A percentile compares a stretch with the other conserved stretches of the same genome.
phyloP scores from a whole-genome alignment of 2,113 vertebrate genomes.

The Pseudolaguvia tuberculata region DNA sequence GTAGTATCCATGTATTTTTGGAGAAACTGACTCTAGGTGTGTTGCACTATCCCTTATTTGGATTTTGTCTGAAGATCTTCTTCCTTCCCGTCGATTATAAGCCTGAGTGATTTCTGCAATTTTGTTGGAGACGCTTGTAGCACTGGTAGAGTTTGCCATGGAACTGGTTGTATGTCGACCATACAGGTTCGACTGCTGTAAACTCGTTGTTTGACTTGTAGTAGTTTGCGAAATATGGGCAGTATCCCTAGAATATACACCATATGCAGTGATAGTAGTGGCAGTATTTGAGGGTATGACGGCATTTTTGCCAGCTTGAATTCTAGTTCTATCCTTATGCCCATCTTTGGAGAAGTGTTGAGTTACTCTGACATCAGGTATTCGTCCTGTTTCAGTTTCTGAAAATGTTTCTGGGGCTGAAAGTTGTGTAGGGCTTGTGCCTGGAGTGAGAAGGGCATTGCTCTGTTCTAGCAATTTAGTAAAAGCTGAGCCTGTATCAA shows the following conservation, averaged over 20 bases:
- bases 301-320: constrained; percentile 69
- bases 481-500: constrained; percentile 86
- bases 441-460: constrained; percentile 79
- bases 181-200: constrained; percentile 62
- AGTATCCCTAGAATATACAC: constrained; percentile 70
- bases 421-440: constrained; percentile 92
- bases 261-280: constrained; percentile 69
- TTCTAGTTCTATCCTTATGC: constrained; percentile 75
- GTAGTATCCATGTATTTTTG: constrained; percentile 79
- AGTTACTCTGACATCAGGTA: constrained; percentile 90
- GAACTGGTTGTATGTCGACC: constrained; percentile 58
- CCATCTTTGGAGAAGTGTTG: constrained; percentile 92
- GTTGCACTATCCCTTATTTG: constrained; percentile 66
- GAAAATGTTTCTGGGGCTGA: constrained; percentile 86
- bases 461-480: constrained; percentile 73
- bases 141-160: constrained; percentile 60
- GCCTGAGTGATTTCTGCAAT: constrained; percentile 74
- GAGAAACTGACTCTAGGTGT: constrained; percentile 63
- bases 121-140: constrained; percentile 71
- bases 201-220: constrained; percentile 63
- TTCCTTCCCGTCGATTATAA: constrained; percentile 69
- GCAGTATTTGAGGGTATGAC: constrained; percentile 67
- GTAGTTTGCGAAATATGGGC: constrained; percentile 69
- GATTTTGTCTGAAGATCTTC: constrained; percentile 61
- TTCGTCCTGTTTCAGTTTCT: constrained; percentile 65